Evolutionary conservation across 92 coral and sea anemone genomes (phyloP), one percentile per base, ranked within the genome.

Genomic region (Zoanthus solanderi): DNA sequence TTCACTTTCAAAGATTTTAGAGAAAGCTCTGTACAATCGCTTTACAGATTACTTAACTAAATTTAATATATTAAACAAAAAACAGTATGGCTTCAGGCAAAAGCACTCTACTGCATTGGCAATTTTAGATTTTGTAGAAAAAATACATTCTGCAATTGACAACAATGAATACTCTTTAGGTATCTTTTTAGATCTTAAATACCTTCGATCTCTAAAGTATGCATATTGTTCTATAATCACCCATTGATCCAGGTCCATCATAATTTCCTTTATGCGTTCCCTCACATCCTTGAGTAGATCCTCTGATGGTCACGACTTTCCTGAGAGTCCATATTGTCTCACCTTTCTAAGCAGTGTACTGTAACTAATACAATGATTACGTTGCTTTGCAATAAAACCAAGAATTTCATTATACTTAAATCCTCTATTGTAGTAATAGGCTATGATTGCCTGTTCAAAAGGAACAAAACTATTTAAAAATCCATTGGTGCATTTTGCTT

Each of bases 171-270:
- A 23, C 23, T 23, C 23, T 23, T 23, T 23, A 23, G 23, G 23
- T 23, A 23, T 23, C 89, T 88, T 78, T 92, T 78, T 44, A 92
- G 90, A 32, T 88, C 91, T 79, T 84, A 46, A 15, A 88, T 48
- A 52, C 89, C 91, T 83, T 88, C 94, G 54, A 91, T 47, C 78
- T 91, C 92, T 56, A 92, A 63, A 52, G 92, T 89, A 92, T 89
- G 90, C 94, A 92, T 50, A 92, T 77, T 9, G 92, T 84, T 60
- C 92, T 65, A 86, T 89, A 92, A 66, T 92, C 90, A 71, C 92
- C 94, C 74, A 81, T 61, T 71, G 92, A 89, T 78, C 92, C 90
- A 75, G 92, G 94, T 37, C 94, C 94, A 84, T 89, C 84, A 87
- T 79, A 79, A 90, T 87, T 75, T 87, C 93, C 76, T 87, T 46